Base-by-base conservation (phyloP, 2,888 invertebrate species). In the Erynnis tages region DNA sequence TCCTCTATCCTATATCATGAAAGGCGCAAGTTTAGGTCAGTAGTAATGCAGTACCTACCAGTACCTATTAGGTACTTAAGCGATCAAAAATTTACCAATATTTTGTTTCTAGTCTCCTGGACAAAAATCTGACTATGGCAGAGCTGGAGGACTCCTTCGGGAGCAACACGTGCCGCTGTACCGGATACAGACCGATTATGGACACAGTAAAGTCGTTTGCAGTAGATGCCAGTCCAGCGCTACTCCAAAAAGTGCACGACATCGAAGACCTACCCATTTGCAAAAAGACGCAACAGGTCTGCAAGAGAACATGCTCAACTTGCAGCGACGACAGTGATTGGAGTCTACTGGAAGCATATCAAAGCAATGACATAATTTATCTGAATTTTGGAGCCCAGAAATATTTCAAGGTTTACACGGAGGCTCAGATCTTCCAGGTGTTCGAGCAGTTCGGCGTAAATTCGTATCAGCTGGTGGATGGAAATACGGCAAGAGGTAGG, bases 121-220 rank as follows among this genome's bases (percentile, higher is more conserved):
- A 91, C 64, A 87, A 90, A 7, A 82, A 90, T 29, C 73, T 93
- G 10, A 92, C 92, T 0, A 93, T 92, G 92, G 82, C 90, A 17
- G 92, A 94, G 61, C 81, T 95, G 17, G 95, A 95, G 67, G 92
- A 93, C 59, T 91, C 93, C 0, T 94, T 95, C 58, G 95, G 94
- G 17, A 92, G 94, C 54, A 95, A 95, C 65, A 93, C 95, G 2
- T 96, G 96, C 58, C 91, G 96, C 5, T 96, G 95, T 66, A 96
- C 95, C 0, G 95, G 95, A 0, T 95, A 93, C 70, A 86, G 95
- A 0, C 92, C 95, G 0, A 95, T 96, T 54, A 69, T 95, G 54
- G 95, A 95, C 67, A 91, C 94, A 1, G 93, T 95, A 76, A 94
- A 95, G 69, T 92, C 94, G 0, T 93, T 94, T 58, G 93, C 93